Evolutionary conservation across 2,113 vertebrate genomes (phyloP), one percentile per base, ranked within the genome.

Genomic region (Cyanocitta stelleri): DNA sequence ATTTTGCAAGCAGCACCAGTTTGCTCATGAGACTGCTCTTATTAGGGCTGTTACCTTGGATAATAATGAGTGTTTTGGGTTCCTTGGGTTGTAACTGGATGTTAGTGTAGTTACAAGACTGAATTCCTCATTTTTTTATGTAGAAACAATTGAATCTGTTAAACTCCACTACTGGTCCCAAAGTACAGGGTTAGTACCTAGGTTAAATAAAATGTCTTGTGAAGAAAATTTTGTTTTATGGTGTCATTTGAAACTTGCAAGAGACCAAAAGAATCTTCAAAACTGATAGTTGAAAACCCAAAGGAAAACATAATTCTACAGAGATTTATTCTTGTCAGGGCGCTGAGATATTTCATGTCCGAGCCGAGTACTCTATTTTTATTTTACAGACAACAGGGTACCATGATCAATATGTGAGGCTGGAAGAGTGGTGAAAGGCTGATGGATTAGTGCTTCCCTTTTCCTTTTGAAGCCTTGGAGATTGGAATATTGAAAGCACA

Each of bases 181-280:
- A 82, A 79, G 32, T 35, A 39, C 37, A 52, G 52, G 33, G 5
- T 63, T 51, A 39, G 30, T 67, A 51, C 37, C 30, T 18, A 9
- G 37, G 68, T 78, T 55, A 84, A 93, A 16, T 61, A 11, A 22
- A 64, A 48, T 7, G 3, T 54, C 61, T 39, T 26, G 49, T 49
- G 48, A 78, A 63, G 23, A 21, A 62, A 33, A 6, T n/a, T 82
- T 66, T 24, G 29, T 22, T 88, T 76, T 64, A 20, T 55, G 49
- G 35, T 61, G 7, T 73, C 30, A 27, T 48, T 95, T 80, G 66
- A 72, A 75, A 66, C 80, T 88, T 81, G 63, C n/a, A 83, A 84
- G 48, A 74, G 37, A 58, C 43, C 51, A 33, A 62, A 93, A 85
- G 44, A 33, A 32, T 80, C 71, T 51, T 85, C 63, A 88, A 68